Percentiles rank a stretch among this genome's conserved stretches.
These are phyloP conservation scores for Nibea albiflora DNA, from an alignment of 2,113 vertebrate species.

Conservation along the genomic window DNA sequence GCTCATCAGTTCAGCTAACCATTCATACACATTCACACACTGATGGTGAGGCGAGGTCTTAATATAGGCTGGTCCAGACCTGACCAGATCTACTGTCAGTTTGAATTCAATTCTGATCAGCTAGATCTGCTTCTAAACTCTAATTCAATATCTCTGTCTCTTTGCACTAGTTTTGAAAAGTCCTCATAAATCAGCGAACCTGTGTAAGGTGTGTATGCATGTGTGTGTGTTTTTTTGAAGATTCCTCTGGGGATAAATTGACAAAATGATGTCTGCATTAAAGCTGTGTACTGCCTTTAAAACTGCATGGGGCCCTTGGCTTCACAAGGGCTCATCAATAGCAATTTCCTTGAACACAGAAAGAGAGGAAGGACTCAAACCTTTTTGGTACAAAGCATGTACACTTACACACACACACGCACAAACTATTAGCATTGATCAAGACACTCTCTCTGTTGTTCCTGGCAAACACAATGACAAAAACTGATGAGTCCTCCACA, in stretches of 20 bases:
- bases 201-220: not conserved
- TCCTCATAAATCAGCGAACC: not conserved
- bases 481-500: conserved; percentile 29
- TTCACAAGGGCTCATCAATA: conserved; percentile 51
- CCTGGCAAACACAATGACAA: conserved; percentile 42
- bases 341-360: conserved; percentile 61
- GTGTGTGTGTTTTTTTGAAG: not conserved
- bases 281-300: conserved; percentile 25
- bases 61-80: not conserved
- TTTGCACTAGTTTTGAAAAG: not conserved
- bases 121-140: not conserved
- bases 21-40: too few species aligned
- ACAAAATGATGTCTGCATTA: conserved; percentile 40
- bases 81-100: not conserved
- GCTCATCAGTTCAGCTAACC: too few species aligned
- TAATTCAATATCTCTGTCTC: too few species aligned
- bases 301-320: not conserved
- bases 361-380: conserved; percentile 26
- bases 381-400: not conserved
- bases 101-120: not conserved
- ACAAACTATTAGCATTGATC: conserved; percentile 49
- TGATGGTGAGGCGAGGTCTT: too few species aligned
- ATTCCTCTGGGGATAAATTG: conserved; percentile 8
- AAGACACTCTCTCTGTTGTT: conserved; percentile 39
- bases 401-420: not conserved